A percentile compares a stretch with the other conserved stretches of the same genome.
Conservation (phyloP, 2,888 invertebrate species). For the Theodoxus fluviatilis region DNA sequence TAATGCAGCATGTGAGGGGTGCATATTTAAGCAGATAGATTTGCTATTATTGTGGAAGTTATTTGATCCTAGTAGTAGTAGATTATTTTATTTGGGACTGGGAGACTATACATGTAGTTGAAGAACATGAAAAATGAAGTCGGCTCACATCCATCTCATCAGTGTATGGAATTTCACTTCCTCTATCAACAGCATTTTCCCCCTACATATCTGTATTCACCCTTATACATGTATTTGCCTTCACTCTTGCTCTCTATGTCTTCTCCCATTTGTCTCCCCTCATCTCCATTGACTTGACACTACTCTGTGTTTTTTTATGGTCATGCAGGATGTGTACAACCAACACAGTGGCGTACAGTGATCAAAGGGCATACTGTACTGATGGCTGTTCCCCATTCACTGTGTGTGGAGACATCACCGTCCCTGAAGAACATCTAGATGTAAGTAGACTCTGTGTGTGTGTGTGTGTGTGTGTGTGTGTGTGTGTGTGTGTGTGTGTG, state of each 20-base stretch:
- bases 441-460: constrained; percentile 70
- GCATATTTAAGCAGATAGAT: too few relatives aligned
- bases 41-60: too few relatives aligned
- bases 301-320: too few relatives aligned
- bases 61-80: not conserved
- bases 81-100: not conserved
- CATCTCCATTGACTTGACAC: too few relatives aligned
- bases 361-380: constrained; percentile 85
- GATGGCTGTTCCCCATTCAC: constrained; percentile 72
- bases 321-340: too few relatives aligned
- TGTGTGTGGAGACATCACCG: constrained; percentile 93
- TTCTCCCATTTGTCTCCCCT: too few relatives aligned
- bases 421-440: constrained; percentile 92
- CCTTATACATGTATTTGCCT: not conserved
- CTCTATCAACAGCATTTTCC: too few relatives aligned
- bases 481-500: not conserved
- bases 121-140: not conserved
- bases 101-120: not conserved
- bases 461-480: not conserved
- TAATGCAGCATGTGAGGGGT: too few relatives aligned
- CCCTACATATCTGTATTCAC: too few relatives aligned
- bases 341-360: constrained; percentile 83
- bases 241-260: not conserved
- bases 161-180: too few relatives aligned
- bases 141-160: too few relatives aligned